phyloP scores from a whole-genome alignment of 2,797 vertebrate species.

The Melanotaenia nigrans region DNA sequence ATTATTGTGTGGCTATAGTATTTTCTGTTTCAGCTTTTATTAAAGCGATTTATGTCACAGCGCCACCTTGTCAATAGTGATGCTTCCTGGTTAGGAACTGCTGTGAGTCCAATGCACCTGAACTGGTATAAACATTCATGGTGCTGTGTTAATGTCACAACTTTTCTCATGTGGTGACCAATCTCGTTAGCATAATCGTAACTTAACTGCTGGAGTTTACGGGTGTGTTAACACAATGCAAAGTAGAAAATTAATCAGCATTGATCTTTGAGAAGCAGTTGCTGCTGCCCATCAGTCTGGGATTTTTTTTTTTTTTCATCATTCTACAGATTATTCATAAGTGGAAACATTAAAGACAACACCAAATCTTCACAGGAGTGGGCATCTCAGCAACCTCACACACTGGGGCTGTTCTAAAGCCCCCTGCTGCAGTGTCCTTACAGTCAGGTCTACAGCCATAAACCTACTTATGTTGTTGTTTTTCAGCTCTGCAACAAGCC shows the following conservation, averaged over 20 bases:
- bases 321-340: neutral
- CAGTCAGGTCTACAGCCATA: neutral
- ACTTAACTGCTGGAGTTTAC: neutral
- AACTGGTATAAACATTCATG: too few species aligned
- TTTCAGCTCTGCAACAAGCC: slow-evolving; percentile 22
- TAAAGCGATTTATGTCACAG: too few species aligned
- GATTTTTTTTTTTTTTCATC: too few species aligned
- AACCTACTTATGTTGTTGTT: slow-evolving; percentile 2
- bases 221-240: neutral
- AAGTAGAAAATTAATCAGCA: neutral
- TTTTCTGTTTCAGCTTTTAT: too few species aligned
- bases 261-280: neutral
- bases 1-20: too few species aligned
- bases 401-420: too few species aligned
- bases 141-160: neutral
- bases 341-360: too few species aligned
- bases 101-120: too few species aligned
- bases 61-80: neutral
- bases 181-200: neutral
- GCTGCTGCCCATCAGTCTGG: neutral
- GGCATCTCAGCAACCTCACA: too few species aligned
- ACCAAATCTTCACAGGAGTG: too few species aligned
- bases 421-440: neutral
- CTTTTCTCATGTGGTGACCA: neutral
- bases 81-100: too few species aligned